Evolutionary conservation across 2,113 vertebrate species (phyloP).

Genomic region (Microcebus tavaratra): DNA sequence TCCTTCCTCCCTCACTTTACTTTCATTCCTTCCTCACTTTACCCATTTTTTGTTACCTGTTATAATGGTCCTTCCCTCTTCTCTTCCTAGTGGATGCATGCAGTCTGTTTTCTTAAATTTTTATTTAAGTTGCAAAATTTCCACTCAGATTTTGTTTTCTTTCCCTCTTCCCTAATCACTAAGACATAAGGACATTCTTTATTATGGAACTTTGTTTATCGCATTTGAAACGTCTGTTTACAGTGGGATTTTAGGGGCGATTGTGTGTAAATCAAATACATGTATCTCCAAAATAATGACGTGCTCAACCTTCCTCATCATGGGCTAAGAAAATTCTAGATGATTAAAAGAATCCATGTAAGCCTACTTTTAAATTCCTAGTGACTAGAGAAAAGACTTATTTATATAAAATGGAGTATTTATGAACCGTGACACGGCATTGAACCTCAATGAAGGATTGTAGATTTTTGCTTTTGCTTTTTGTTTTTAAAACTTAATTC

Average conservation of each 20-base stretch:
- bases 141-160: neutral
- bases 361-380: constrained; percentile 81
- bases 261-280: constrained; percentile 57
- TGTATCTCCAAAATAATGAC: constrained; percentile 56
- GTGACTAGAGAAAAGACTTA: constrained; percentile 78
- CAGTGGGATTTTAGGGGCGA: constrained; percentile 39
- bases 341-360: constrained; percentile 77
- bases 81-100: constrained; percentile 53
- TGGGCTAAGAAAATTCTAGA: constrained; percentile 55
- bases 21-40: neutral
- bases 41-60: neutral
- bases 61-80: neutral
- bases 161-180: constrained; percentile 34
- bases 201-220: constrained; percentile 48
- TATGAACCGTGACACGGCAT: constrained; percentile 79
- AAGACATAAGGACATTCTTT: constrained; percentile 54
- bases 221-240: constrained; percentile 66
- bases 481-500: constrained; percentile 78
- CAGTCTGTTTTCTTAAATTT: constrained; percentile 29
- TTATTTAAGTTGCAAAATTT: constrained; percentile 64
- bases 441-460: constrained; percentile 79
- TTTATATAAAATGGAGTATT: constrained; percentile 83
- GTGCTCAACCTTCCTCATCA: constrained; percentile 26
- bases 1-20: neutral
- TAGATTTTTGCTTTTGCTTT: constrained; percentile 75